phyloP scores from a whole-genome alignment of 2,797 vertebrate genomes.

The Parambassis ranga region DNA sequence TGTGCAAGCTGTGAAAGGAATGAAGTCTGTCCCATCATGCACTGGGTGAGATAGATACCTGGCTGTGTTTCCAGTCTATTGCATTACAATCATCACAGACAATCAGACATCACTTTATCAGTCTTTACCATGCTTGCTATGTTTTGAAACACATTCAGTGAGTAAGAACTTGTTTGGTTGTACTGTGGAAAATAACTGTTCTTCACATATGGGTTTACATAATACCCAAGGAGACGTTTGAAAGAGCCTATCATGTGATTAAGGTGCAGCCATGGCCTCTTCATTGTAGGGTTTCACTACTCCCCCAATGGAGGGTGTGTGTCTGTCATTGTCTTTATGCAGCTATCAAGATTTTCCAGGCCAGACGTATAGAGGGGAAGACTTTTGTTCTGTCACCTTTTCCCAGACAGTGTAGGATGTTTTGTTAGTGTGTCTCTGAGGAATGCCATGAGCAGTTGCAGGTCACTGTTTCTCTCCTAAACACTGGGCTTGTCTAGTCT shows the following conservation, averaged over 20 bases:
- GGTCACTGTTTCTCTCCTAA: constrained; percentile 68
- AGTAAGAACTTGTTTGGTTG: constrained; percentile 3
- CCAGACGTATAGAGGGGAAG: constrained; percentile 23
- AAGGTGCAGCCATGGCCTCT: constrained; percentile 42
- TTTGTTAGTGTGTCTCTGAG: constrained; percentile 52
- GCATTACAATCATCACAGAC: not conserved
- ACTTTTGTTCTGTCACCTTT: constrained; percentile 28
- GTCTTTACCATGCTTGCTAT: not conserved
- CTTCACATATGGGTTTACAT: constrained; percentile 42
- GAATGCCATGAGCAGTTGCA: constrained; percentile 64
- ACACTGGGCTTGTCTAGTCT: constrained; percentile 68
- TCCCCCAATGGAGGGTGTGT: constrained; percentile 47
- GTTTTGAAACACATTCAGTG: constrained; percentile 17
- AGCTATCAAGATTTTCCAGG: constrained; percentile 45
- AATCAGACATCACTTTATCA: not conserved
- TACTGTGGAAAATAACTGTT: constrained; percentile 33
- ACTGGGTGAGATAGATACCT: not conserved
- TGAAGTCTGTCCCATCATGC: not conserved
- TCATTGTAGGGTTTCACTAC: constrained; percentile 47
- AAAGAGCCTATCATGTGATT: constrained; percentile 65
- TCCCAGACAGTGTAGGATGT: constrained; percentile 53
- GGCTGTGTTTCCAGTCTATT: not conserved
- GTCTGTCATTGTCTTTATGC: constrained; percentile 36
- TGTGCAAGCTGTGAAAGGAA: not conserved
- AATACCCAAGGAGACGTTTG: constrained; percentile 55